These are phyloP conservation scores for Oenanthe oenanthe DNA, from an alignment of 2,113 vertebrate species.

Conservation along the genomic window DNA sequence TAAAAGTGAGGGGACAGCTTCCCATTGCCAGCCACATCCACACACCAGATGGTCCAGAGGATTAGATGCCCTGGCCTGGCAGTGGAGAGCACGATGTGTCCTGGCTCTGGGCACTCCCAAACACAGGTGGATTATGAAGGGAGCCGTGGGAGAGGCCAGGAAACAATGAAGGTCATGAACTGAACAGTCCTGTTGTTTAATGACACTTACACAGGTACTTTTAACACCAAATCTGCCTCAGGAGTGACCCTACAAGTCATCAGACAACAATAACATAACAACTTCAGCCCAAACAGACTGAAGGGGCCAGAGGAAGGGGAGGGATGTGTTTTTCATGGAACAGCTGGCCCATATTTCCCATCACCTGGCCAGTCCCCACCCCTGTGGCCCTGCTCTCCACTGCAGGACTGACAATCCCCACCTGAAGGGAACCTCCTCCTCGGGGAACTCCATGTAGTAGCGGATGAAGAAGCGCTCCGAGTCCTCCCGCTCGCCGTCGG, in stretches of 20 bases:
- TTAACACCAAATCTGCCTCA: not conserved
- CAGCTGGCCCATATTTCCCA: not conserved
- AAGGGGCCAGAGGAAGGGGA: not conserved
- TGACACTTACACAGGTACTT: not conserved
- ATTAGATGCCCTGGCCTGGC: not conserved
- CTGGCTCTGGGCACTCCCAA: not conserved
- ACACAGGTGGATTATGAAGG: not conserved
- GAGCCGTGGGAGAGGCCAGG: not conserved
- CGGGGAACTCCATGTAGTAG: slow-evolving; percentile 86
- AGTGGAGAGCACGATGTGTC: not conserved
- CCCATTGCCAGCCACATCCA: not conserved
- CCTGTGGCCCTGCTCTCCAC: not conserved
- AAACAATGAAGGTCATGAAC: not conserved
- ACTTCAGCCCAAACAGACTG: not conserved
- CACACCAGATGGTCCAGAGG: slow-evolving; percentile 49
- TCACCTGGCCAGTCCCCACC: not conserved
- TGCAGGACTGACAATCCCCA: slow-evolving; percentile 6
- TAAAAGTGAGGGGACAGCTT: slow-evolving; percentile 23
- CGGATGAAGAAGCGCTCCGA: slow-evolving; percentile 96
- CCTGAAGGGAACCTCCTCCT: slow-evolving; percentile 90
- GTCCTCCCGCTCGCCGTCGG: slow-evolving; percentile 88
- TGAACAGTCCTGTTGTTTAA: not conserved
- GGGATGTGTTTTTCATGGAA: not conserved
- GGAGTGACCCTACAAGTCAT: not conserved
- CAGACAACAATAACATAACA: accelerated